These are phyloP conservation scores for Lagorchestes hirsutus DNA, from an alignment of 2,797 vertebrate genomes.

Conservation along the genomic window DNA sequence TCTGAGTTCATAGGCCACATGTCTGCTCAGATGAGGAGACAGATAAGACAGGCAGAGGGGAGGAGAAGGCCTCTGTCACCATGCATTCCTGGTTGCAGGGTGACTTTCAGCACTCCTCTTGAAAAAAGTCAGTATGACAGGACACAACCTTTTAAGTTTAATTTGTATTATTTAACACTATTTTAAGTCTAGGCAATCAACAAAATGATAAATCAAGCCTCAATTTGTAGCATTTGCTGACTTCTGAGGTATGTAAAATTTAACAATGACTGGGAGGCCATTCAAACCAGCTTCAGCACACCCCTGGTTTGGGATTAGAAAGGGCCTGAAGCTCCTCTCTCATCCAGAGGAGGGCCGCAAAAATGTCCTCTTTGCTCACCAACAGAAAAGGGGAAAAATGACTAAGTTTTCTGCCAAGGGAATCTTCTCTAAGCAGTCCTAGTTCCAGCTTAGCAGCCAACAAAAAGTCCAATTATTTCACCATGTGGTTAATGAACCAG, in stretches of 20 bases:
- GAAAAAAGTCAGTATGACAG: neutral
- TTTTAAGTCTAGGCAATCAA: neutral
- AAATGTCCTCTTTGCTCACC: neutral
- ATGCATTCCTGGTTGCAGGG: neutral
- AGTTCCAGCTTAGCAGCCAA: neutral
- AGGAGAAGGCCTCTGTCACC: neutral
- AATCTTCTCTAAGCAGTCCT: neutral
- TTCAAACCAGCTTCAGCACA: neutral
- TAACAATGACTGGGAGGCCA: neutral
- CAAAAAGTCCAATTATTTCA: neutral
- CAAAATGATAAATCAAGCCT: neutral
- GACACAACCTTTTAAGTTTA: neutral
- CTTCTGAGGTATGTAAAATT: neutral
- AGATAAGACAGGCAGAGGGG: neutral
- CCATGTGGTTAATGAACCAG: neutral
- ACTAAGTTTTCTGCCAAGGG: neutral
- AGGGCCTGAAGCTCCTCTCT: neutral
- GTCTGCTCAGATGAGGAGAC: neutral
- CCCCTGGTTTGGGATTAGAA: neutral
- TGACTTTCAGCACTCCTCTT: neutral
- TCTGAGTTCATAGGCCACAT: neutral
- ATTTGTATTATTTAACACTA: neutral
- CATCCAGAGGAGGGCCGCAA: neutral
- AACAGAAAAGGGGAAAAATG: neutral
- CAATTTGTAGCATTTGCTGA: neutral